Conservation (phyloP, 2,888 invertebrate species). For the Zhuqinia jingwanae region DNA sequence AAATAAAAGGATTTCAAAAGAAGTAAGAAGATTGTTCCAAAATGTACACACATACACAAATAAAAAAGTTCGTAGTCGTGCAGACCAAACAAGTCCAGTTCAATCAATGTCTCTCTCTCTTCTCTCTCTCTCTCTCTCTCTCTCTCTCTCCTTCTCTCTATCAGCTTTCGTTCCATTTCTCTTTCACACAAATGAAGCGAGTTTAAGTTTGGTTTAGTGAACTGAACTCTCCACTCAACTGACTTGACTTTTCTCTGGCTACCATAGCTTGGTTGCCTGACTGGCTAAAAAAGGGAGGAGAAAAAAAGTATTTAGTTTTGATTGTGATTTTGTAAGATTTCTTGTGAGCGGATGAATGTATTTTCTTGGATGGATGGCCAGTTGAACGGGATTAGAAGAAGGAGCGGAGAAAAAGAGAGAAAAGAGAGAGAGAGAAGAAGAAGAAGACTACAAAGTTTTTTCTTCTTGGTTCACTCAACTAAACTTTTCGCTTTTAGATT, state of each 20-base stretch:
- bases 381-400: constrained; percentile 16
- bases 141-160: too few relatives aligned
- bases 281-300: background rate
- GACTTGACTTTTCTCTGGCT: constrained; percentile 21
- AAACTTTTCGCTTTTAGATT: constrained; percentile 17
- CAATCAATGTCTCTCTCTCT: constrained; percentile 35
- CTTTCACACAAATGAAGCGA: constrained; percentile 8
- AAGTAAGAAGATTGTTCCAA: background rate
- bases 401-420: background rate
- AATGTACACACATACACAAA: too few relatives aligned
- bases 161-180: background rate
- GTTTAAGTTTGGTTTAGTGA: constrained; percentile 7
- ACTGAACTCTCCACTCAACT: constrained; percentile 6
- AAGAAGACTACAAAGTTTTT: background rate
- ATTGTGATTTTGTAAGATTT: constrained; percentile 46
- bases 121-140: background rate
- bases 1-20: constrained; percentile 3
- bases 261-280: background rate
- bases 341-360: constrained; percentile 42
- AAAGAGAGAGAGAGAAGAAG: background rate
- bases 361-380: constrained; percentile 54
- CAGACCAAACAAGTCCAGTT: constrained; percentile 20
- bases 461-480: constrained; percentile 27
- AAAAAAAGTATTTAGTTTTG: constrained; percentile 44
- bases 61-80: too few relatives aligned